These are phyloP conservation scores for Silvanus unidentatus DNA, from an alignment of 2,888 invertebrate genomes.

Conservation along the genomic window DNA sequence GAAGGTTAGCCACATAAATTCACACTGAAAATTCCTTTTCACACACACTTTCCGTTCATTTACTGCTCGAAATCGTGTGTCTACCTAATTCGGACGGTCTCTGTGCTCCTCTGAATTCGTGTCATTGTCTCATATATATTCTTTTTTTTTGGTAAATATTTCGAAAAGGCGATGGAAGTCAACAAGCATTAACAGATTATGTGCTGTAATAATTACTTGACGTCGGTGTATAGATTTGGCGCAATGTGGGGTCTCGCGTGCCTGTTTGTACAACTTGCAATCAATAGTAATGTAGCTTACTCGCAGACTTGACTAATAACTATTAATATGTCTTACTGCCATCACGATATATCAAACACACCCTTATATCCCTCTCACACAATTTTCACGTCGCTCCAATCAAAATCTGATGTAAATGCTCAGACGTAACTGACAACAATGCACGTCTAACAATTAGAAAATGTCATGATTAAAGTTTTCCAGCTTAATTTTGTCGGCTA, in stretches of 20 bases:
- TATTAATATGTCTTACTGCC: slow-evolving; percentile 46
- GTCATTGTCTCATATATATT: slow-evolving; percentile 1
- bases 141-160: slow-evolving; percentile 9
- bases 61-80: too few species aligned
- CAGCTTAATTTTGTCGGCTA: slow-evolving; percentile 16
- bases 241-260: slow-evolving; percentile 40
- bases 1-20: too few species aligned
- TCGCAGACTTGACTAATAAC: slow-evolving; percentile 45
- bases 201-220: slow-evolving; percentile 37
- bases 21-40: too few species aligned
- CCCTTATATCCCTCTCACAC: slow-evolving; percentile 22
- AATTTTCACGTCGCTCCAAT: slow-evolving; percentile 22
- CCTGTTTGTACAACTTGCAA: slow-evolving; percentile 38
- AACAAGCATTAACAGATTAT: slow-evolving; percentile 15
- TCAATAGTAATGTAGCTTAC: slow-evolving; percentile 44
- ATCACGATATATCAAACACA: slow-evolving; percentile 44
- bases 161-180: slow-evolving; percentile 9
- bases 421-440: slow-evolving; percentile 25
- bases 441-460: slow-evolving; percentile 26
- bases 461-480: slow-evolving; percentile 22
- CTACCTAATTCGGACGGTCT: too few species aligned
- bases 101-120: slow-evolving; percentile 6
- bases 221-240: slow-evolving; percentile 40
- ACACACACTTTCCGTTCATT: background rate
- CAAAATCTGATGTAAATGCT: slow-evolving; percentile 29